Base-by-base conservation (phyloP, 2,888 invertebrate genomes). In the Lepidocyrtoides sp. region DNA sequence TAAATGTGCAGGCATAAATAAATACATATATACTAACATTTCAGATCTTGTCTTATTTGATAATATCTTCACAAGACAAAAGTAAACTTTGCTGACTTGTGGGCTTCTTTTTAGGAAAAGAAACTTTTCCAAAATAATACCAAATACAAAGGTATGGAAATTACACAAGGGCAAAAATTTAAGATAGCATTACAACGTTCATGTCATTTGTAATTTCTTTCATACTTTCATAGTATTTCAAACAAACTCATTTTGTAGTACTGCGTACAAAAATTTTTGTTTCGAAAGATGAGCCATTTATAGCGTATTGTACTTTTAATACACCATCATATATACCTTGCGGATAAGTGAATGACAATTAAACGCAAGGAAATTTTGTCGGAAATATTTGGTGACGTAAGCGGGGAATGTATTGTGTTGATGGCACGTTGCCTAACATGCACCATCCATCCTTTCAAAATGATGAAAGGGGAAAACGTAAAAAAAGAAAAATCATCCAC, bases 1-100 rank as follows among this genome's bases (percentile, higher is more conserved):
- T 51, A 69, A 26, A 29, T 20, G 23, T 48, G 41, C 17, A n/a
- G n/a, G 26, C 29, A n/a, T 69, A 82, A 82, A 79, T 54, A 26
- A 63, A 63, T 41, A n/a, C n/a, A n/a, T n/a, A n/a, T 41, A 63
- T 44, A 82, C 63, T 82, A 66, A 44, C 82, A 23, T 63, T 12
- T 23, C 26, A 32, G 32, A 23, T 63, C 69, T 69, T 69, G 36
- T 36, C 36, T 69, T 36, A 69, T 69, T 69, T 36, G 69, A 69
- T 69, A 36, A 69, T 29, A 63, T 63, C 69, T 69, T 36, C 14
- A 26, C 26, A 4, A 63, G 63, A 63, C 63, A 36, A 69, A 5
- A 12, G 36, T 69, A 17, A 32, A 36, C 69, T 69, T 14, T 3
- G 3, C 41, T 41, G 10, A 63, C 36, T 69, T 36, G 69, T 69